These are phyloP conservation scores for Scartelaos histophorus DNA, from an alignment of 2,113 vertebrate genomes.

Conservation along the genomic window DNA sequence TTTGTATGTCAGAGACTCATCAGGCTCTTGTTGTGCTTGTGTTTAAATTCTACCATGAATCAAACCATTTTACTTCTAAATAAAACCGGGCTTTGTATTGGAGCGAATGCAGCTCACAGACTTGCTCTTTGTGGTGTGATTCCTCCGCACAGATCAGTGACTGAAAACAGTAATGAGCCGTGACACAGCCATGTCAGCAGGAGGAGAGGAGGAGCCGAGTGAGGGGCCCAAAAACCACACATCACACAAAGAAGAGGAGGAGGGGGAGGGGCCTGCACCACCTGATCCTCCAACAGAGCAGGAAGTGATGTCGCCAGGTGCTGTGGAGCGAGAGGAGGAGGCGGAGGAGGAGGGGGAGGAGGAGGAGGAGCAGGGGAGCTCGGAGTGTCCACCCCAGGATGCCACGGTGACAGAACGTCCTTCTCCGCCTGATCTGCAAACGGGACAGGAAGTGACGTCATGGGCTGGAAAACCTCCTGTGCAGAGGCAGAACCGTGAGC, in stretches of 20 bases:
- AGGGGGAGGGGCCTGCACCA: neutral
- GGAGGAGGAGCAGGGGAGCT: conserved; percentile 34
- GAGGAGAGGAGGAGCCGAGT: conserved; percentile 3
- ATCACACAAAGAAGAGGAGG: neutral
- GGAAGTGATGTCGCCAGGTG: conserved; percentile 6
- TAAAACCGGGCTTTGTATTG: neutral
- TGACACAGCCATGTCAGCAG: conserved; percentile 52
- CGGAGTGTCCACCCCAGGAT: neutral
- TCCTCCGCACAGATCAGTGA: conserved; percentile 3
- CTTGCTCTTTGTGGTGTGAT: conserved; percentile 3
- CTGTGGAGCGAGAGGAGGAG: conserved; percentile 15
- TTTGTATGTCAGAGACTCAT: too few relatives aligned
- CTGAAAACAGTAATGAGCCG: conserved; percentile 6
- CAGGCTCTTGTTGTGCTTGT: neutral
- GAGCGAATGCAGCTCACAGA: neutral
- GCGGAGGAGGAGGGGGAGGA: conserved; percentile 34
- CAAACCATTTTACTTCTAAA: neutral
- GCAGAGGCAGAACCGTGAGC: conserved; percentile 10
- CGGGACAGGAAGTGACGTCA: conserved; percentile 48
- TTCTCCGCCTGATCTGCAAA: neutral
- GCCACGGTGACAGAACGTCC: neutral
- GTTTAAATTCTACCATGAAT: neutral
- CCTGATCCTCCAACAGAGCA: neutral
- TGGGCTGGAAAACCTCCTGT: conserved; percentile 22
- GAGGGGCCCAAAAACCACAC: conserved; percentile 3